Evolutionary conservation across 2,888 invertebrate species (phyloP), one percentile per base, ranked within the genome.

Genomic region (Sylvicola cinctus): DNA sequence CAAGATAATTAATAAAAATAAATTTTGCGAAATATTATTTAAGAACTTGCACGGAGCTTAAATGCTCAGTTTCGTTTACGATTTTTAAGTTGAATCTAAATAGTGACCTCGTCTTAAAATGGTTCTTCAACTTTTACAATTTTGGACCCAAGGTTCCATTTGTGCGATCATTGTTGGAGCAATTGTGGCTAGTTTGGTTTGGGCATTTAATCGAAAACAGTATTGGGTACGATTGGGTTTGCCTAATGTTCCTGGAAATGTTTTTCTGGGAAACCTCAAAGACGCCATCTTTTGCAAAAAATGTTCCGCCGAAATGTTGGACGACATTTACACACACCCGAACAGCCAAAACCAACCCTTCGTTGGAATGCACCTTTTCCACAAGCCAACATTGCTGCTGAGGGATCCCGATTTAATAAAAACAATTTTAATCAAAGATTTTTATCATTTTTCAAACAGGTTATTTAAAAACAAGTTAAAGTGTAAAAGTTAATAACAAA

Each of bases 371-470:
- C 46, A 55, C 50, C 46, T 57, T 2, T 46, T 63, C 13, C 53
- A 62, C 40, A 52, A 52, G n/a, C 63, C 65, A 0, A 49, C 45
- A 1, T 34, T 65, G n/a, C 14, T 64, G 3, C 40, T 58, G 8
- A 52, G 60, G 2, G 60, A 64, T 30, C 54, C 55, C 0, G 59
- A 60, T n/a, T 36, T 65, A 3, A 41, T 62, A 0, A 65, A 62
- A 40, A 46, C 51, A 1, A 40, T 64, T 2, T 36, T 64, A 15
- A 51, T 64, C 3, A 62, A 57, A 32, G 62, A 65, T 36, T 63
- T 63, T 29, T 49, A 54, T 39, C 48, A 47, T 11, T 64, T 63
- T 40, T 38, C 47, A 1, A 52, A 62, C 38, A 51, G 58, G 36
- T 47, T 39, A 38, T n/a, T n/a, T n/a, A n/a, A n/a, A n/a, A n/a